Conservation (phyloP, 2,797 vertebrate species). For the Oophaga sylvatica region DNA sequence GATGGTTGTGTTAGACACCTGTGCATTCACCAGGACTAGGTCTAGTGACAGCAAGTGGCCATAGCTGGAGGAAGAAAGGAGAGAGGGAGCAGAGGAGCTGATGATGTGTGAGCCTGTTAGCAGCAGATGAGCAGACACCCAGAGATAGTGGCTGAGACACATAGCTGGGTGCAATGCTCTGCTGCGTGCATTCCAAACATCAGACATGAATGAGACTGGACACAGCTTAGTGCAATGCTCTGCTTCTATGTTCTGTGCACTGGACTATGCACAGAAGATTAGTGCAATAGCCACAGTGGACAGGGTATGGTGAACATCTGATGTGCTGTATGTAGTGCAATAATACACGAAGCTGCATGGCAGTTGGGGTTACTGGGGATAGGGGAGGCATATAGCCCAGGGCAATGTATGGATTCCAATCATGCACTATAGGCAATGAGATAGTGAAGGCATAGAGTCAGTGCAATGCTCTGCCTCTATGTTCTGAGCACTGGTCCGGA, state of each 20-base stretch:
- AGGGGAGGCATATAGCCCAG: too few relatives aligned
- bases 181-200: too few relatives aligned
- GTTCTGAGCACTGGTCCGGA: neutral
- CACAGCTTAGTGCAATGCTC: neutral
- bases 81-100: neutral
- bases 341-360: too few relatives aligned
- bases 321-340: too few relatives aligned
- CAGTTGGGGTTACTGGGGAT: too few relatives aligned
- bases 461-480: neutral
- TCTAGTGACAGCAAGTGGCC: conserved; percentile 14
- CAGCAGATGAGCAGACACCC: conserved; percentile 45
- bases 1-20: conserved; percentile 28
- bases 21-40: conserved; percentile 4
- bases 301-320: too few relatives aligned
- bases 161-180: conserved; percentile 44
- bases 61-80: neutral
- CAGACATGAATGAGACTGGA: neutral
- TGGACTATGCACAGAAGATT: neutral
- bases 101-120: neutral
- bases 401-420: too few relatives aligned
- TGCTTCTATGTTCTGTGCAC: neutral
- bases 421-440: too few relatives aligned
- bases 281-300: neutral
- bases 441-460: too few relatives aligned
- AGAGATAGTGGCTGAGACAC: conserved; percentile 23